phyloP scores from a whole-genome alignment of 2,888 invertebrate genomes.

The Lobophora halterata region DNA sequence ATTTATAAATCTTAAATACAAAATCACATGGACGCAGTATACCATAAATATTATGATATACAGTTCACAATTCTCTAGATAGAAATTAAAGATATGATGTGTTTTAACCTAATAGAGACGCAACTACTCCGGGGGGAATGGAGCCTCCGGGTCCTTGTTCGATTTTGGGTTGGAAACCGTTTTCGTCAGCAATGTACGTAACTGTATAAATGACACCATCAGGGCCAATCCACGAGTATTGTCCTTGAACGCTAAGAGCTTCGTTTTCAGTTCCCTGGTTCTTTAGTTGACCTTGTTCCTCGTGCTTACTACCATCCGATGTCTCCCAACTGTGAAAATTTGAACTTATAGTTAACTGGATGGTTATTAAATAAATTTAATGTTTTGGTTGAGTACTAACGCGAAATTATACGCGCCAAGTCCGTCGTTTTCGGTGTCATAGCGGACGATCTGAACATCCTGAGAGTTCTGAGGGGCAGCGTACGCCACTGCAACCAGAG shows the following conservation, averaged over 20 bases:
- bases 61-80: too few relatives aligned
- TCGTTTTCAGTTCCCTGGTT: slow-evolving; percentile 78
- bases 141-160: slow-evolving; percentile 54
- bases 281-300: slow-evolving; percentile 73
- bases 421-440: slow-evolving; percentile 62
- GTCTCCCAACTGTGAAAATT: too few relatives aligned
- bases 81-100: too few relatives aligned
- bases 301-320: slow-evolving; percentile 73
- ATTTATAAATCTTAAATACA: not conserved
- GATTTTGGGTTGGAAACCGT: slow-evolving; percentile 75
- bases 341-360: too few relatives aligned
- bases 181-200: slow-evolving; percentile 78
- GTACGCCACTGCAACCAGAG: slow-evolving; percentile 55
- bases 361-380: too few relatives aligned
- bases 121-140: slow-evolving; percentile 51
- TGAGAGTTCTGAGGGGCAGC: slow-evolving; percentile 36
- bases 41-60: slow-evolving; percentile 79
- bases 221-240: slow-evolving; percentile 72
- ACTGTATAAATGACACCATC: slow-evolving; percentile 73
- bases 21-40: slow-evolving; percentile 41
- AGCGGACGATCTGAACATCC: slow-evolving; percentile 54
- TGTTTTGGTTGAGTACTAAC: slow-evolving; percentile 66
- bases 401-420: slow-evolving; percentile 57
- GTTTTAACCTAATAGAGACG: slow-evolving; percentile 61
- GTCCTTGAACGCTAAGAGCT: slow-evolving; percentile 70